Percentiles rank a stretch among this genome's conserved stretches.
Conservation (phyloP, 2,888 invertebrate genomes). For the Polydrusus cervinus region DNA sequence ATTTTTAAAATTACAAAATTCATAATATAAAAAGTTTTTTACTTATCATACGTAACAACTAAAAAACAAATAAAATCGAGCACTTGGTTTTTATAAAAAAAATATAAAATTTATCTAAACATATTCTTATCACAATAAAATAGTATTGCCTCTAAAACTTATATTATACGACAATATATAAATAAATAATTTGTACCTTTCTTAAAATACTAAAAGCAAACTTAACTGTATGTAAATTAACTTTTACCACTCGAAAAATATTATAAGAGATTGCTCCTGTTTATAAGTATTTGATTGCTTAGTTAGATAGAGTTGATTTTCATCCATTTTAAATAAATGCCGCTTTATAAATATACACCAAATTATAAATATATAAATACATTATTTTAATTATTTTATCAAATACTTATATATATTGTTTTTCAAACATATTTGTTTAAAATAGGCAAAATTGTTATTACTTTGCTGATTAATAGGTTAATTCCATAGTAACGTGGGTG, state of each 20-base stretch:
- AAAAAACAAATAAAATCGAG: constrained; percentile 2
- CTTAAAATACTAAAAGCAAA: neutral
- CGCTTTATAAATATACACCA: too few species aligned
- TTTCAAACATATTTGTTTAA: too few species aligned
- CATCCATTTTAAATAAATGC: too few species aligned
- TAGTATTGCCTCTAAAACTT: constrained; percentile 6
- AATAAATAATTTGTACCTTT: constrained; percentile 41
- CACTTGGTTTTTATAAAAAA: constrained; percentile 7
- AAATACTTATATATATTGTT: too few species aligned
- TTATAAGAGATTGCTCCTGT: neutral
- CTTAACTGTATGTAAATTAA: neutral
- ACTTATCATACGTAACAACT: neutral
- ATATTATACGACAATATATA: neutral
- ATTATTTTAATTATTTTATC: too few species aligned
- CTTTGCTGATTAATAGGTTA: too few species aligned
- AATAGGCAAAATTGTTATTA: too few species aligned
- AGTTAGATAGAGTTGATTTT: too few species aligned
- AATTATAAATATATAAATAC: too few species aligned
- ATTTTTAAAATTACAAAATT: neutral
- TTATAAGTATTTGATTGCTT: neutral
- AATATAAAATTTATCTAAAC: neutral
- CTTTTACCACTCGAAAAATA: neutral
- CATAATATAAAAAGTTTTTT: neutral
- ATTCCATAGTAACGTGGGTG: too few species aligned
- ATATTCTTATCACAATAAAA: constrained; percentile 12